Base-by-base conservation (phyloP, 2,797 vertebrate genomes). In the Mallotus villosus region DNA sequence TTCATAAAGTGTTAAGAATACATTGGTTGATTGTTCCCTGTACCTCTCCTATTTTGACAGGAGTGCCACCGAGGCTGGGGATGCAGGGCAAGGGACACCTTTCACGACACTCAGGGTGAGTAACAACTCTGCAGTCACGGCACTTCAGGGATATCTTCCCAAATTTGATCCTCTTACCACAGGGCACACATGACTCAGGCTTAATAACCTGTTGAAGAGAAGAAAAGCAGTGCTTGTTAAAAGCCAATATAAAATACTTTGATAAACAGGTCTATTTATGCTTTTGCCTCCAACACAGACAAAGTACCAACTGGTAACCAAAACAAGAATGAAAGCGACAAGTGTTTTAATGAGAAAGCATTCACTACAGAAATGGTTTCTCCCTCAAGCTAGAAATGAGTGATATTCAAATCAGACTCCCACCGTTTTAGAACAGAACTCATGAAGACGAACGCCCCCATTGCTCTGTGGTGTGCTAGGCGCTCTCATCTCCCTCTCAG, bases 361-460 rank as follows among this genome's bases (percentile, higher is more conserved):
- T 19, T 27, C 34, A 21, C 21, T 6, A 63, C 32, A 9, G 32
- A 63, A 63, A 63, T 63, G 6, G 62, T n/a, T 41, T 25, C 58
- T 60, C 14, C 46, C 41, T 46, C 14, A 25, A 14, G 37, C 24
- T 19, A 67, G 51, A 51, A 60, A 21, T 58, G 27, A 70, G 22
- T 46, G 21, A 11, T 34, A 59, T 22, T 21, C 11, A 63, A 57
- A 17, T 27, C 3, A 34, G 37, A 58, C n/a, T 67, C 81, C 74
- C 91, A 99, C 97, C 81, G 97, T 99, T 91, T 99, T 99, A 0
- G 97, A 97, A 60, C 96, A 94, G 64, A 99, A 99, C 68, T 98
- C 96, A 0, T 99, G 97, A 66, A 93, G 91, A 68, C 96, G 94
- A 80, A 94, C 89, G 14, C 92, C 91, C 2, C 90, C 92, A 0